phyloP scores from a whole-genome alignment of 2,888 invertebrate genomes.

The Leucania comma region DNA sequence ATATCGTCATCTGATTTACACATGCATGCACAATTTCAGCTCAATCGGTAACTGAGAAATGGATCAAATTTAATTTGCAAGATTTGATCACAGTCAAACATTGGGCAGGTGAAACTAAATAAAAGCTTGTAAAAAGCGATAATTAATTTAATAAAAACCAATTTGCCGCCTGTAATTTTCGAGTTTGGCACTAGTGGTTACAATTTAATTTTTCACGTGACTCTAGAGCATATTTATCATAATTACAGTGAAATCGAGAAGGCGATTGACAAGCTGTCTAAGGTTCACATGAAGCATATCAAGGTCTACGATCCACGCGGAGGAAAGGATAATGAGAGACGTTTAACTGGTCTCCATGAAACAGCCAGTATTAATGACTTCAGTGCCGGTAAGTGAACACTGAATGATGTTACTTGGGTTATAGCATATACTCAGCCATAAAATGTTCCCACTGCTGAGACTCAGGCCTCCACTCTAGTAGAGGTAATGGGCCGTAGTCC shows the following conservation, averaged over 20 bases:
- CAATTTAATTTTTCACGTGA: neutral
- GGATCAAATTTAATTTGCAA: too few relatives aligned
- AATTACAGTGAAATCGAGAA: constrained; percentile 96
- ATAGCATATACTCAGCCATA: too few relatives aligned
- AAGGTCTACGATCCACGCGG: constrained; percentile 98
- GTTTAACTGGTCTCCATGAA: constrained; percentile 98
- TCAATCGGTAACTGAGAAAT: too few relatives aligned
- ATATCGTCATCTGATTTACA: too few relatives aligned
- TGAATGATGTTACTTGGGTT: neutral
- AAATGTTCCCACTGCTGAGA: too few relatives aligned
- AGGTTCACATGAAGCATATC: constrained; percentile 98
- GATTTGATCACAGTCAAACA: too few relatives aligned
- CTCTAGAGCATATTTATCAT: constrained; percentile 13
- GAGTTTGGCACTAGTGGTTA: neutral
- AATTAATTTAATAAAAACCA: too few relatives aligned
- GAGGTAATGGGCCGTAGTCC: too few relatives aligned
- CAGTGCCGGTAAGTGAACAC: constrained; percentile 92
- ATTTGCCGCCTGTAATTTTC: neutral
- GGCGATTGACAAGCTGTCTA: constrained; percentile 98
- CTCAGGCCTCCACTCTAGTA: too few relatives aligned
- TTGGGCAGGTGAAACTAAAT: too few relatives aligned
- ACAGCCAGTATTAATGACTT: constrained; percentile 99
- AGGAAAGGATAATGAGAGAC: constrained; percentile 98
- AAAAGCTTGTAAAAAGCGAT: too few relatives aligned
- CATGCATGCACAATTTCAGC: too few relatives aligned